Evolutionary conservation across 2,888 invertebrate species (phyloP).

Genomic region (Limulus polyphemus): DNA sequence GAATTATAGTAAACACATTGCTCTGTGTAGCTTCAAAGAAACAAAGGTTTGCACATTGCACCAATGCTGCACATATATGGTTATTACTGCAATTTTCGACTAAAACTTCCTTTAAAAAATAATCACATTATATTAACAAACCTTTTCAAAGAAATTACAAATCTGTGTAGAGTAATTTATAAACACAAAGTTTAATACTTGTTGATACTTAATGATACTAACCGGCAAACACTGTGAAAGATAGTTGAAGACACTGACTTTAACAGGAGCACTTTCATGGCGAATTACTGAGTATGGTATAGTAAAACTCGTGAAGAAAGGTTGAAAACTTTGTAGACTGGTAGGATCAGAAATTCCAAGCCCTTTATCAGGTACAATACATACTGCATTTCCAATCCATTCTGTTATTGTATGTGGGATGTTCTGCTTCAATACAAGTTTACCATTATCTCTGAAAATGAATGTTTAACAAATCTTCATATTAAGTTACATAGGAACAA

Average conservation of each 20-base stretch:
- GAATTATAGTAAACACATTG: too few relatives aligned
- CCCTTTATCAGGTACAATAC: constrained; percentile 59
- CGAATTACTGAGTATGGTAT: constrained; percentile 75
- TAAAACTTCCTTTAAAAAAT: too few relatives aligned
- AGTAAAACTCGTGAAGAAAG: constrained; percentile 71
- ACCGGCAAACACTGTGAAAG: constrained; percentile 57
- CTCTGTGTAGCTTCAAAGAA: too few relatives aligned
- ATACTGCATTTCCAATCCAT: constrained; percentile 71
- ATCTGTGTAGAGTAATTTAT: neutral
- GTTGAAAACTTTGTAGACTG: constrained; percentile 57
- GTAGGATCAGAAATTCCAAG: constrained; percentile 50
- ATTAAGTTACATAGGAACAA: too few relatives aligned
- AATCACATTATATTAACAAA: too few relatives aligned
- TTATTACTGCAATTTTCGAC: too few relatives aligned
- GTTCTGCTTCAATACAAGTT: constrained; percentile 44
- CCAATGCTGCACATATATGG: too few relatives aligned
- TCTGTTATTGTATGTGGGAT: constrained; percentile 71
- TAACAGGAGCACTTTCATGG: constrained; percentile 78
- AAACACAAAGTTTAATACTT: neutral
- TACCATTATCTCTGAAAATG: constrained; percentile 39
- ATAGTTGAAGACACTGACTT: constrained; percentile 78
- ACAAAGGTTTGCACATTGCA: too few relatives aligned
- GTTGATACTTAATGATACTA: too few relatives aligned
- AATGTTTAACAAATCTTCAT: neutral
- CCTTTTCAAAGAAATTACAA: neutral